Evolutionary conservation across 2,113 vertebrate genomes (phyloP), one percentile per base, ranked within the genome.

Genomic region (Leptobrachium ailaonicum): DNA sequence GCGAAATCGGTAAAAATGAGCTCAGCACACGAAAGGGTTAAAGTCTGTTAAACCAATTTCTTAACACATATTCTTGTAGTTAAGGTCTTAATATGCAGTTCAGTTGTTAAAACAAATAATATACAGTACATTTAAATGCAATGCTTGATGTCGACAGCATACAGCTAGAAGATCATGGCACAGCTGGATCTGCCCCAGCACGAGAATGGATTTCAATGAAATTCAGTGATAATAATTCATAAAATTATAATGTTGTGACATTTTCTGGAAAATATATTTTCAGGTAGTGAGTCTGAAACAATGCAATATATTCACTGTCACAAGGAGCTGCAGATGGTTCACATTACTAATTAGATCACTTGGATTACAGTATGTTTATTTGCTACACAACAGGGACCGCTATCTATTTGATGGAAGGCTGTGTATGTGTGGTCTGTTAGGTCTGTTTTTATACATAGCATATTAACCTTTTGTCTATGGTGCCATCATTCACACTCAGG

Each of bases 231-330:
- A 78, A 78, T 78, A 62, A 77, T 40, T 78, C 76, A 78, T 78
- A 78, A 70, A n/a, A 58, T 63, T 77, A 71, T 13, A 71, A 43
- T 71, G 67, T 78, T 78, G 67, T 78, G 67, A 78, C 76, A 78
- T 68, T 70, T 62, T 63, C 62, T 78, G 76, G 67, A 78, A 78
- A 78, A 71, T n/a, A 50, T 56, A 41, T 78, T 78, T 78, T 71
- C 5, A 70, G 54, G 3, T 45, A 50, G n/a, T n/a, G 43, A 62
- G 43, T 47, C 44, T 60, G 66, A 77, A 54, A 77, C 75, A 68
- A 60, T 71, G n/a, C 13, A 41, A 9, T 70, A 70, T 71, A 78
- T 78, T 78, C 54, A 50, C 68, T 41, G 6, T 60, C 69, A n/a
- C 66, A 43, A 20, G 44, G 2, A 56, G 71, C 44, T 71, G 68